These are phyloP conservation scores for Cecidostiba fungosa DNA, from an alignment of 2,888 invertebrate species.

Conservation along the genomic window DNA sequence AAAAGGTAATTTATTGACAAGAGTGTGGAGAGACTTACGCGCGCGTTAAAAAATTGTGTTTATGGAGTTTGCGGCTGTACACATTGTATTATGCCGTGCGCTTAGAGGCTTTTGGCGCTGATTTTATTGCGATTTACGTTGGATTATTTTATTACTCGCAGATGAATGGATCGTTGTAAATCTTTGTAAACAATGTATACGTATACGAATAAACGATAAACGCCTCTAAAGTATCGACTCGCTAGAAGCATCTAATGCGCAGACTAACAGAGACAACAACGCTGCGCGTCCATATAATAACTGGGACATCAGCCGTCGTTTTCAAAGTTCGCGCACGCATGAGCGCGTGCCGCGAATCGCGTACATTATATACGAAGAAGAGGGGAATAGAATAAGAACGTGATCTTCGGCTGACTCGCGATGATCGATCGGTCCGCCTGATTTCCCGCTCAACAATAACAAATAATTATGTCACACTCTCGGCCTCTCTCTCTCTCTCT, in stretches of 20 bases:
- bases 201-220: too few relatives aligned
- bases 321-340: constrained; percentile 11
- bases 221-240: too few relatives aligned
- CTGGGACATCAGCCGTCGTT: constrained; percentile 3
- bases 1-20: constrained; percentile 31
- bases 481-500: constrained; percentile 58
- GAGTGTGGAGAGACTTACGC: not conserved
- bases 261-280: not conserved
- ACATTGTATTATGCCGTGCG: not conserved
- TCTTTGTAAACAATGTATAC: too few relatives aligned
- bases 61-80: not conserved
- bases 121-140: not conserved
- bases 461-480: constrained; percentile 73
- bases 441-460: constrained; percentile 68
- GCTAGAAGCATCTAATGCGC: not conserved
- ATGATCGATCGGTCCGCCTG: constrained; percentile 63
- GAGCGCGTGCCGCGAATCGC: constrained; percentile 17
- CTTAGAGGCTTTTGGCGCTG: not conserved
- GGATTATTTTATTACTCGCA: not conserved
- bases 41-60: not conserved
- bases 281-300: not conserved
- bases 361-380: not conserved
- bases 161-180: too few relatives aligned
- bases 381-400: not conserved
- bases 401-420: constrained; percentile 39